These are phyloP conservation scores for Meda fulgida DNA, from an alignment of 2,797 vertebrate genomes.

Conservation along the genomic window DNA sequence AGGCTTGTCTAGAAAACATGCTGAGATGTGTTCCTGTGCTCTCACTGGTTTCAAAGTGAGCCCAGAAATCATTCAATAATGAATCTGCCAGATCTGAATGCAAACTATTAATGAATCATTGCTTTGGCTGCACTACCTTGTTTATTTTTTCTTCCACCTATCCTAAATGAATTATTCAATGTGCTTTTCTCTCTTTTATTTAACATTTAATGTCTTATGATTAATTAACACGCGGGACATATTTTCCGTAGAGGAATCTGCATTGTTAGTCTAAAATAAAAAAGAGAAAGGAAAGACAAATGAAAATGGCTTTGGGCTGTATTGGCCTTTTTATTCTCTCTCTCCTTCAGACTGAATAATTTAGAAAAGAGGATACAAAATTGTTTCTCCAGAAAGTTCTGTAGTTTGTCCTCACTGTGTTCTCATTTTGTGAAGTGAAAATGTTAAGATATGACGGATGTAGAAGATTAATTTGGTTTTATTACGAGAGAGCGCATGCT, in stretches of 20 bases:
- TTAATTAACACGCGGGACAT: conserved; percentile 74
- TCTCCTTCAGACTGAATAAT: conserved; percentile 54
- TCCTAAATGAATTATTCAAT: conserved; percentile 74
- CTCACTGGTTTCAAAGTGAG: conserved; percentile 54
- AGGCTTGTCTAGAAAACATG: conserved; percentile 21
- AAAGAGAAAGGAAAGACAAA: conserved; percentile 65
- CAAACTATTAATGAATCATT: conserved; percentile 75
- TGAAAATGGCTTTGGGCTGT: conserved; percentile 70
- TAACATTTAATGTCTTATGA: conserved; percentile 77
- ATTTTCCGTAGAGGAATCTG: conserved; percentile 71
- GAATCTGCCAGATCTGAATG: conserved; percentile 71
- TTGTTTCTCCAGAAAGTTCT: conserved; percentile 39
- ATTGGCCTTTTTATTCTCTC: conserved; percentile 57
- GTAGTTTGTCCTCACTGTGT: conserved; percentile 35
- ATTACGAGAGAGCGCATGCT: conserved; percentile 1
- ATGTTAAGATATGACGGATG: conserved; percentile 33
- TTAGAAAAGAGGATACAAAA: conserved; percentile 56
- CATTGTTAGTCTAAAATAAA: conserved; percentile 68
- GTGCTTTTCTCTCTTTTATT: conserved; percentile 71
- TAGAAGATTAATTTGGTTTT: conserved; percentile 33
- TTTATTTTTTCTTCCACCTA: conserved; percentile 74
- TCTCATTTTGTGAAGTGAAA: conserved; percentile 35
- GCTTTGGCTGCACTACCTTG: conserved; percentile 63
- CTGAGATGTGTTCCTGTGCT: conserved; percentile 36
- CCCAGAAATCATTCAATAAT: conserved; percentile 64